Evolutionary conservation across 2,888 invertebrate genomes (phyloP), one percentile per base, ranked within the genome.

Genomic region (Lycophotia porphyrea): DNA sequence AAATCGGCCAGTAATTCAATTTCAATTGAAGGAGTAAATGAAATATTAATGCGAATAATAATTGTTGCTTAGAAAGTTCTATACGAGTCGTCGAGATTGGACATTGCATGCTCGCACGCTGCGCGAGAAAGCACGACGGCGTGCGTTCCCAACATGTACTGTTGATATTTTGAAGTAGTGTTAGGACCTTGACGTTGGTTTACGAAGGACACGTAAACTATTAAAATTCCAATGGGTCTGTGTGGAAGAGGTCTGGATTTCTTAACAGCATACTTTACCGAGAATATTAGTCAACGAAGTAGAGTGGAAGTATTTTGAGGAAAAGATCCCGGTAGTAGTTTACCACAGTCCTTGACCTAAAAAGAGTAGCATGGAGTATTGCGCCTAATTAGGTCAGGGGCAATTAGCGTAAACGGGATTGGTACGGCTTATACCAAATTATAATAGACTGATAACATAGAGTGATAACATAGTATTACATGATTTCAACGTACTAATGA

Each of bases 1-100:
- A 87, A 87, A 88, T 88, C 85, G 68, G 60, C 80, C 68, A 82
- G 81, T 90, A 89, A 92, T 92, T 90, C 88, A 90, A 92, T 91
- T 88, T 90, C 90, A 87, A 92, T 92, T 90, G 91, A 91, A 92
- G 92, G 91, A 93, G 91, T 90, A 93, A 94, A 96, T 95, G 92
- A 94, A 96, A 95, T 95, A 96, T 96, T 96, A 94, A 96, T 96
- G 96, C 92, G 93, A 94, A 95, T 94, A 93, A 93, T 95, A 96
- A 95, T 96, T 95, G 94, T 95, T 96, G 95, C 95, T 95, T 96
- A 96, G 96, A 96, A 96, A 96, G 96, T 96, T 95, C 93, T 91
- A 93, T 92, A 91, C 92, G 91, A 93, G 91, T 92, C 89, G 93
- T 91, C 91, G 93, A 95, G 94, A 95, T 94, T 93, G 93, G 93